These are phyloP conservation scores for Zaprionus vittiger DNA, from an alignment of 1,140 invertebrate genomes.

Conservation along the genomic window DNA sequence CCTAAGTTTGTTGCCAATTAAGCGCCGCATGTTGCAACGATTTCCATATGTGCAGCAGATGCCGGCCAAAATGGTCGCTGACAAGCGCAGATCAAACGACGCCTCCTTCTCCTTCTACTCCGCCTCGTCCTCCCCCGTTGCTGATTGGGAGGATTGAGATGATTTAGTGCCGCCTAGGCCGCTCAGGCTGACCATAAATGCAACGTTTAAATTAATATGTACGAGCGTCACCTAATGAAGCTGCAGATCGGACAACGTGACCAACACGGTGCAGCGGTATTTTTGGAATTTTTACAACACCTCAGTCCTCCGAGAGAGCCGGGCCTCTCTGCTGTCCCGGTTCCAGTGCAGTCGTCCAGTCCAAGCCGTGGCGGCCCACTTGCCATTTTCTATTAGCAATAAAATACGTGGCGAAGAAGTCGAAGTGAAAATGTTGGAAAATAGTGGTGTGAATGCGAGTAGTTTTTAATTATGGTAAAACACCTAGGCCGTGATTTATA, in stretches of 20 bases:
- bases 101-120: not conserved
- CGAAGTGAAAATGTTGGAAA: slow-evolving; percentile 51
- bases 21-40: slow-evolving; percentile 47
- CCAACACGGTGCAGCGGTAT: slow-evolving; percentile 65
- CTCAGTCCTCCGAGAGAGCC: slow-evolving; percentile 35
- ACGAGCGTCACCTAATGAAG: slow-evolving; percentile 79
- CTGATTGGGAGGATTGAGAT: slow-evolving; percentile 54
- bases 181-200: slow-evolving; percentile 53
- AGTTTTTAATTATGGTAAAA: slow-evolving; percentile 77
- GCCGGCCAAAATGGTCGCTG: slow-evolving; percentile 51
- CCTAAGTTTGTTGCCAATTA: slow-evolving; percentile 46
- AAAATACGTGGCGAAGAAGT: slow-evolving; percentile 31
- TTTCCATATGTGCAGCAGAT: slow-evolving; percentile 50
- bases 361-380: slow-evolving; percentile 45
- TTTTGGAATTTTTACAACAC: slow-evolving; percentile 81
- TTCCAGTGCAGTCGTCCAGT: slow-evolving; percentile 3
- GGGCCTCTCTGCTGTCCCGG: slow-evolving; percentile 50
- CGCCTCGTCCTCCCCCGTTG: slow-evolving; percentile 5
- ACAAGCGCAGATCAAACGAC: slow-evolving; percentile 68
- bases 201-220: slow-evolving; percentile 79
- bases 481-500: slow-evolving; percentile 77
- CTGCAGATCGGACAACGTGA: slow-evolving; percentile 59
- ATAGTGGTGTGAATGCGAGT: slow-evolving; percentile 70
- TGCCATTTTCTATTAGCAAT: slow-evolving; percentile 57
- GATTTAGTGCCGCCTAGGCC: slow-evolving; percentile 67